Base-by-base conservation (phyloP, 2,888 invertebrate genomes). In the Lasioglossum calceatum region DNA sequence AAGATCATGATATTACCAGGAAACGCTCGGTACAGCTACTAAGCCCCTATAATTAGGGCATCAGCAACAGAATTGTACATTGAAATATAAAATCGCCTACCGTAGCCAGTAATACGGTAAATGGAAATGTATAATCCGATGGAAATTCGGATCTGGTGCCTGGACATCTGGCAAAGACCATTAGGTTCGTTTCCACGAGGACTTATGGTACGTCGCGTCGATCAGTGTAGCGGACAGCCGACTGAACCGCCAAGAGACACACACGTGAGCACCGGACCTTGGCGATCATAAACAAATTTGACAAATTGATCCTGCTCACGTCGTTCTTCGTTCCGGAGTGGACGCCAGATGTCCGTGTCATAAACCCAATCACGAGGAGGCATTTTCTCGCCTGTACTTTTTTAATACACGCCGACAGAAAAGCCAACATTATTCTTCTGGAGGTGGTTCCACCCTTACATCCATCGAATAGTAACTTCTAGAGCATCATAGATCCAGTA, bases 271-370 rank as follows among this genome's bases (percentile, higher is more conserved):
- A 70, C 4, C 70, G 36, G 70, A 12, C 39, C 39, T 39, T 70
- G 10, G 23, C 39, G 70, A 70, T 70, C 70, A 39, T 70, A 70
- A 70, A 70, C 70, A 70, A 70, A 70, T 70, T 70, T 70, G 70
- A 70, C 39, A 70, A 70, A 70, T 70, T 39, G 70, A 39, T 36
- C 19, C 70, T 70, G 70, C 39, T 36, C 70, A 19, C 70, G 23
- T 36, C 70, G 36, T 70, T 70, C 36, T 70, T 39, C 12, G 36
- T 39, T 39, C 70, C 39, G 23, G 39, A 70, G 70, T 12, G 10
- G 39, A 70, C 70, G 70, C 70, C 70, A 70, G 70, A 39, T 70
- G 70, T 70, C 23, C 39, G 39, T 70, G 70, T 70, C 70, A 39
- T 70, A 70, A 70, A 70, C 4, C 70, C 70, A 70, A 70, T 70